Evolutionary conservation across 2,113 vertebrate species (phyloP).

Genomic region (Xenopus laevis): DNA sequence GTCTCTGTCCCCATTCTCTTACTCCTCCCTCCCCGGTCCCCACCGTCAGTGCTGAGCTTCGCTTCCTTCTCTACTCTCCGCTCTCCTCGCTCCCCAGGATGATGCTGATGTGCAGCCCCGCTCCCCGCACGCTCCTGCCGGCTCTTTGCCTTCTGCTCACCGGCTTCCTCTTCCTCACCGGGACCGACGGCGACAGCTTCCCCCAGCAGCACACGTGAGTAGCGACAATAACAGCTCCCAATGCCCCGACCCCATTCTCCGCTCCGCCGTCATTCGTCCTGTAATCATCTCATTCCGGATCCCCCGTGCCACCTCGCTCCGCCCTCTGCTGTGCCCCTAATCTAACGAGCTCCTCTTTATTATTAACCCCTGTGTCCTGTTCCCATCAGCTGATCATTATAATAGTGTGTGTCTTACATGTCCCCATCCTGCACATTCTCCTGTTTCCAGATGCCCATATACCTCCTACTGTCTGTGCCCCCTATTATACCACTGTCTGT

Average conservation of each 20-base stretch:
- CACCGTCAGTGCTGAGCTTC: neutral
- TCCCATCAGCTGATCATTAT: too few species aligned
- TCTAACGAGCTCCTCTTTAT: neutral
- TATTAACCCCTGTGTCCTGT: neutral
- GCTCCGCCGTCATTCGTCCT: neutral
- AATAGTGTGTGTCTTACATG: too few species aligned
- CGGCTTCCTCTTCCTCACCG: conserved; percentile 73
- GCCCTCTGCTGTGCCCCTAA: neutral
- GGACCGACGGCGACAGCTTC: conserved; percentile 77
- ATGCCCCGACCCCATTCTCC: conserved; percentile 19
- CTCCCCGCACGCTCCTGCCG: conserved; percentile 62
- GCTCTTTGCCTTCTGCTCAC: conserved; percentile 61
- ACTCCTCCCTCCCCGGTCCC: conserved; percentile 10
- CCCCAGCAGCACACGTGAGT: conserved; percentile 92
- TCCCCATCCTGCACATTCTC: too few species aligned
- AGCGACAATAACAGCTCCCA: conserved; percentile 11
- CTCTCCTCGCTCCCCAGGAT: neutral
- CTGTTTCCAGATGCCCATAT: too few species aligned
- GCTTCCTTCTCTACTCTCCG: conserved; percentile 1
- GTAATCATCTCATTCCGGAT: too few species aligned
- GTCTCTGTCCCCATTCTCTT: neutral
- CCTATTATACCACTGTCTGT: too few species aligned
- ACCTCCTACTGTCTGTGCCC: too few species aligned
- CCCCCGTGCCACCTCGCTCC: neutral
- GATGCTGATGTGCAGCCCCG: neutral